Evolutionary conservation across 2,113 vertebrate species (phyloP).

Genomic region (Dasyprocta punctata): DNA sequence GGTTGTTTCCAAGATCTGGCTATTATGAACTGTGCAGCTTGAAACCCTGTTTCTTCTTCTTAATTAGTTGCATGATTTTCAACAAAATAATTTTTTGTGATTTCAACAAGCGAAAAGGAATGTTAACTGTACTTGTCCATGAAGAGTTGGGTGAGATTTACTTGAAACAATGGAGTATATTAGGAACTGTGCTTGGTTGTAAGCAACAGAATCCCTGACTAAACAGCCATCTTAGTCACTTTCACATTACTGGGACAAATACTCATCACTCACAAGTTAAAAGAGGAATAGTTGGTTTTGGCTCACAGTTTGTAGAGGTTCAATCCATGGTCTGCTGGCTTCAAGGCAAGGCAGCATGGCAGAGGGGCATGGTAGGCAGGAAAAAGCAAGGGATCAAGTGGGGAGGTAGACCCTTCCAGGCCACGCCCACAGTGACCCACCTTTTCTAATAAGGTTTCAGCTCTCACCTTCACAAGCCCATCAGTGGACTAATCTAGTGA

Average conservation of each 20-base stretch:
- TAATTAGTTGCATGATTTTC: not conserved
- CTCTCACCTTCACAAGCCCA: not conserved
- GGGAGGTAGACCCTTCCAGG: not conserved
- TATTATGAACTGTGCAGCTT: no score
- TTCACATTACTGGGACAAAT: not conserved
- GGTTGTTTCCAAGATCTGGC: no score
- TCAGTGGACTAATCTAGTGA: not conserved
- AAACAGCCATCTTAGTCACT: not conserved
- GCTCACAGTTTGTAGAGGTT: not conserved
- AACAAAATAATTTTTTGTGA: slow-evolving; percentile 26
- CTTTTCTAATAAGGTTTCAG: not conserved
- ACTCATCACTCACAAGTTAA: not conserved
- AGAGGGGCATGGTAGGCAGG: not conserved
- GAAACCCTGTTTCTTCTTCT: slow-evolving; percentile 19
- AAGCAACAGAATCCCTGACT: not conserved
- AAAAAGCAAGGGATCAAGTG: not conserved
- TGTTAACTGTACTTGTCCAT: not conserved
- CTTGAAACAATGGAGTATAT: not conserved
- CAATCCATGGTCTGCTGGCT: not conserved
- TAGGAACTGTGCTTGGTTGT: not conserved
- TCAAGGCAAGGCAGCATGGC: not conserved
- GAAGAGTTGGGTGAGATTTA: not conserved
- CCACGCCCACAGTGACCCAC: not conserved
- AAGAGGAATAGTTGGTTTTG: not conserved
- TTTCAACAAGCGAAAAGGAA: not conserved